phyloP scores from a whole-genome alignment of 2,113 vertebrate species.

The Saguinus midas region DNA sequence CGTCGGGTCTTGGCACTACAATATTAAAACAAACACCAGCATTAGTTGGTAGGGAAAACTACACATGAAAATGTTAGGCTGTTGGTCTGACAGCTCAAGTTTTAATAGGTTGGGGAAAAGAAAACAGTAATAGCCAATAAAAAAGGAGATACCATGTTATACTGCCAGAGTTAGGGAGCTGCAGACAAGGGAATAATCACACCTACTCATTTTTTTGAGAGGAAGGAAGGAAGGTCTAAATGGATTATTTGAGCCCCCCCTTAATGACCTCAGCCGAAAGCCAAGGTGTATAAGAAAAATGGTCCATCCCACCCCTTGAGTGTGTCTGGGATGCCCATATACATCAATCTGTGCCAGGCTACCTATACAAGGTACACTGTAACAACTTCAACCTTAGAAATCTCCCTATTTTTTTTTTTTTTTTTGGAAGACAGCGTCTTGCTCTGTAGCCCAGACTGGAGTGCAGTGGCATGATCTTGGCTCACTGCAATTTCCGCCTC shows the following conservation, averaged over 20 bases:
- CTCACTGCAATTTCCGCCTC: no score
- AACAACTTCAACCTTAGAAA: background rate
- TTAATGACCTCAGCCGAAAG: background rate
- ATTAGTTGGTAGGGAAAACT: constrained; percentile 83
- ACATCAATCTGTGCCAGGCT: background rate
- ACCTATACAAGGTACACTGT: background rate
- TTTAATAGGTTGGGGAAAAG: constrained; percentile 67
- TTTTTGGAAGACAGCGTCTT: no score
- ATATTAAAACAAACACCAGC: constrained; percentile 84
- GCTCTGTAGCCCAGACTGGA: no score
- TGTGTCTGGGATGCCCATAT: background rate
- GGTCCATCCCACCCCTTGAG: background rate
- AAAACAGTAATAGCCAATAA: constrained; percentile 61
- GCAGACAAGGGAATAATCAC: background rate
- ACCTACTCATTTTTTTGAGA: background rate
- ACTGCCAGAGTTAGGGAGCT: constrained; percentile 37
- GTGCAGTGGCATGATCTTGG: no score
- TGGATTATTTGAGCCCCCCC: background rate
- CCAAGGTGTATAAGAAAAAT: background rate
- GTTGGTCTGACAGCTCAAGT: constrained; percentile 74
- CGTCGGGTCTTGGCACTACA: constrained; percentile 86
- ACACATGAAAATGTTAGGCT: constrained; percentile 72
- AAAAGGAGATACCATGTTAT: constrained; percentile 52
- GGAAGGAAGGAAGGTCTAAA: background rate
- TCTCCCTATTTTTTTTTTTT: background rate